Percentiles rank a stretch among this genome's conserved stretches.
Evolutionary conservation across 2,888 invertebrate species (phyloP).

Genomic region (Brachyptera risi): DNA sequence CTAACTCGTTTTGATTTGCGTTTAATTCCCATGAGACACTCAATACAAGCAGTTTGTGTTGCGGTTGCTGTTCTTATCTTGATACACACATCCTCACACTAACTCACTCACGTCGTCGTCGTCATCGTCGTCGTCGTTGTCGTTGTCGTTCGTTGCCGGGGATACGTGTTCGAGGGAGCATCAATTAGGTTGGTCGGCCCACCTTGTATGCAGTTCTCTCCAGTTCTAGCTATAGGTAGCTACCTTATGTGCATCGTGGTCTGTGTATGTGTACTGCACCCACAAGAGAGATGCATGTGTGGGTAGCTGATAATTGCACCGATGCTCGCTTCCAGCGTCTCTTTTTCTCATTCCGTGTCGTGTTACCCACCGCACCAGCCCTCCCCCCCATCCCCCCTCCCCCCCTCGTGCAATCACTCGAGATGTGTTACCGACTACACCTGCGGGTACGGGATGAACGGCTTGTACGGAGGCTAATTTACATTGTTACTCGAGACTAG

Average conservation of each 20-base stretch:
- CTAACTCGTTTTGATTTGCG: background rate
- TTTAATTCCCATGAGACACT: background rate
- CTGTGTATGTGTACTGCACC: background rate
- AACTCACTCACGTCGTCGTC: background rate
- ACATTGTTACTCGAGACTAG: too few relatives aligned
- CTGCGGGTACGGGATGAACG: too few relatives aligned
- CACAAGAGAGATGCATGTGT: background rate
- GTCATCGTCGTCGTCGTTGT: background rate
- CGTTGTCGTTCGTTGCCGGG: too few relatives aligned
- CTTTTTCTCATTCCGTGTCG: too few relatives aligned
- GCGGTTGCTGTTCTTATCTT: background rate
- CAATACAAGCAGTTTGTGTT: background rate
- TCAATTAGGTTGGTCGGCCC: background rate
- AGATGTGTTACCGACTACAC: too few relatives aligned
- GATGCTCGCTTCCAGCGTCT: too few relatives aligned
- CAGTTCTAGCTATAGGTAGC: background rate
- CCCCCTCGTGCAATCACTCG: too few relatives aligned
- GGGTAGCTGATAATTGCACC: slow-evolving; percentile 7
- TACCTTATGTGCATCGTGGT: background rate
- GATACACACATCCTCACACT: slow-evolving; percentile 4
- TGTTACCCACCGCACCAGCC: too few relatives aligned
- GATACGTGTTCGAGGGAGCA: slow-evolving; percentile 2
- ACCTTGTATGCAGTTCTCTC: background rate
- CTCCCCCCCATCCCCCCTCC: too few relatives aligned
- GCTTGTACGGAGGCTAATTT: too few relatives aligned